Conservation (phyloP, 2,888 invertebrate genomes). For the Diplolepis rosae region DNA sequence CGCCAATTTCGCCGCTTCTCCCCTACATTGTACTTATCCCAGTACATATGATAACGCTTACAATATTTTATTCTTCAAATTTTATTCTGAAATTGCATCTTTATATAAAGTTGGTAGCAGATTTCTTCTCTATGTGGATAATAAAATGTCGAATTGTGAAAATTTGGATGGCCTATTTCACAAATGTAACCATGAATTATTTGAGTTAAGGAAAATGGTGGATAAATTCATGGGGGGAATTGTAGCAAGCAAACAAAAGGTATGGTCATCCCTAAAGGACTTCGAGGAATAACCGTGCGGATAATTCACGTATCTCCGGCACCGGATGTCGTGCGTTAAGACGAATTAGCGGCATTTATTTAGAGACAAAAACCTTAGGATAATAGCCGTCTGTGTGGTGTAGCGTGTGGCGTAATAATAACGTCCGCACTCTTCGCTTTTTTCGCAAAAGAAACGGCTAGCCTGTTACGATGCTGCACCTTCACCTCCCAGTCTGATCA, state of each 20-base stretch:
- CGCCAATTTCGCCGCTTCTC: too few relatives aligned
- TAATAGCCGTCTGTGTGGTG: slow-evolving; percentile 54
- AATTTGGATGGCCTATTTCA: too few relatives aligned
- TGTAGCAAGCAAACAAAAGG: not conserved
- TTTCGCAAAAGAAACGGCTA: not conserved
- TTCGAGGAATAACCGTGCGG: slow-evolving; percentile 45
- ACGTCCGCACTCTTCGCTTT: slow-evolving; percentile 7
- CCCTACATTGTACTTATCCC: too few relatives aligned
- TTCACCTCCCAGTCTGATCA: slow-evolving; percentile 9
- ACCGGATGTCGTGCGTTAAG: slow-evolving; percentile 65
- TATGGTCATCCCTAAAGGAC: slow-evolving; percentile 33
- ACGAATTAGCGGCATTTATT: slow-evolving; percentile 67
- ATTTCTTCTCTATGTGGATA: too few relatives aligned
- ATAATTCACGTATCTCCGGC: slow-evolving; percentile 46
- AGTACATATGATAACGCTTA: too few relatives aligned
- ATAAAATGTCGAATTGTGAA: too few relatives aligned
- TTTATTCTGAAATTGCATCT: too few relatives aligned
- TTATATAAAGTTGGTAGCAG: too few relatives aligned
- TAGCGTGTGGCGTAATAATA: slow-evolving; percentile 53
- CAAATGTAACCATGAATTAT: too few relatives aligned
- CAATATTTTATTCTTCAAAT: too few relatives aligned
- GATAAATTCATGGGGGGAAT: not conserved
- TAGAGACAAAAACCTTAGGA: slow-evolving; percentile 61
- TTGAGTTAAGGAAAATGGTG: not conserved
- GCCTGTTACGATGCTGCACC: not conserved